A percentile compares a stretch with the other conserved stretches of the same genome.
These are phyloP conservation scores for Theristus sp. DNA, from an alignment of 2,888 invertebrate species.

Conservation along the genomic window DNA sequence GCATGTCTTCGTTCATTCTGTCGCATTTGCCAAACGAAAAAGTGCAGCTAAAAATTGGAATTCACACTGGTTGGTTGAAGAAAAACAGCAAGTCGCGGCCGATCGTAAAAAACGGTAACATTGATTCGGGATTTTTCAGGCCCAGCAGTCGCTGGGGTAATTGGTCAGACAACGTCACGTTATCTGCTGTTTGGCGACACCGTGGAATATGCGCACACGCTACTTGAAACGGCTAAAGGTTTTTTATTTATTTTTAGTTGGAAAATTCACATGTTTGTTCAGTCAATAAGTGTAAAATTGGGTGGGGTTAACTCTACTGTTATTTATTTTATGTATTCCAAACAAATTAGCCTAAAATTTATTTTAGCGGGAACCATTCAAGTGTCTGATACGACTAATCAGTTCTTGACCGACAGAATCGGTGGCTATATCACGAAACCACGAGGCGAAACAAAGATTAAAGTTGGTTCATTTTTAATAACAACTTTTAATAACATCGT, in stretches of 20 bases:
- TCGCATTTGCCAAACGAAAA: slow-evolving; percentile 1
- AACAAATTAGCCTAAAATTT: too few relatives aligned
- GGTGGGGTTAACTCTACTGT: too few relatives aligned
- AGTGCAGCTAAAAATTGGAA: not conserved
- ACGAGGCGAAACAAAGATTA: slow-evolving; percentile 20
- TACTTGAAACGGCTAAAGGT: not conserved
- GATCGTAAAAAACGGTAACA: too few relatives aligned
- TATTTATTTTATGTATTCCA: too few relatives aligned
- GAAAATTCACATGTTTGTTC: too few relatives aligned
- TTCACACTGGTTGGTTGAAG: slow-evolving; percentile 1
- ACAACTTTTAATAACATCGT: too few relatives aligned
- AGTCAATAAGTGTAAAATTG: too few relatives aligned
- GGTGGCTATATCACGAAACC: slow-evolving; percentile 16
- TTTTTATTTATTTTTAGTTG: too few relatives aligned
- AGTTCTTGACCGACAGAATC: slow-evolving; percentile 10
- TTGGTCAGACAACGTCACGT: not conserved
- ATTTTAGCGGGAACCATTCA: slow-evolving; percentile 11
- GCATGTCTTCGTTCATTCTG: not conserved
- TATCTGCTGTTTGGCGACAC: slow-evolving; percentile 2
- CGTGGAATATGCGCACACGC: not conserved
- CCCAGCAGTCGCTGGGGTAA: not conserved
- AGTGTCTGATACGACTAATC: slow-evolving; percentile 9
- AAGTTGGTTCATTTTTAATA: too few relatives aligned
- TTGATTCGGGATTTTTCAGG: too few relatives aligned
- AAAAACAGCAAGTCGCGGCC: too few relatives aligned